phyloP scores from a whole-genome alignment of 2,888 invertebrate genomes.

The Bhutanitis thaidina region DNA sequence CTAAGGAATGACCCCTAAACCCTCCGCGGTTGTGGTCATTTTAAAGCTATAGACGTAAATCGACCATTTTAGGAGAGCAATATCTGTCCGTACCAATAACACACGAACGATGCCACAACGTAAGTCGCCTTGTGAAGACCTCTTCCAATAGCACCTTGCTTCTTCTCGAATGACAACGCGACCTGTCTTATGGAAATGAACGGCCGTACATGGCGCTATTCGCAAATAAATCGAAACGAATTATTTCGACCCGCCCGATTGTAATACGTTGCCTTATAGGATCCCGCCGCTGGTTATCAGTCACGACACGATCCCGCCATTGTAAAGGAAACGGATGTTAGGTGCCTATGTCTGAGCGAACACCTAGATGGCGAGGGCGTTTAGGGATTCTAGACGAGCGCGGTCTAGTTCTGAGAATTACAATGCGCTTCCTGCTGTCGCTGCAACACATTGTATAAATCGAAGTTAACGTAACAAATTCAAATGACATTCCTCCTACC shows the following conservation, averaged over 20 bases:
- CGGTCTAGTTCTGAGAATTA: slow-evolving; percentile 7
- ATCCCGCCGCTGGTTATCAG: neutral
- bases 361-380: slow-evolving; percentile 14
- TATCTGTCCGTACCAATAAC: too few species aligned
- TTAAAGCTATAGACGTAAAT: too few species aligned
- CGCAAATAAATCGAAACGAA: neutral
- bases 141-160: too few species aligned
- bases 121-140: too few species aligned
- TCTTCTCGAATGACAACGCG: neutral
- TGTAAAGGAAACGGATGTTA: slow-evolving; percentile 24
- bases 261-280: neutral
- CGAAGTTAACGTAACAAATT: too few species aligned
- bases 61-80: too few species aligned
- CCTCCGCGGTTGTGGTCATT: too few species aligned
- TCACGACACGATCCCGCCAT: slow-evolving; percentile 8
- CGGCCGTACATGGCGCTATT: neutral
- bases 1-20: too few species aligned
- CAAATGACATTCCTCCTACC: too few species aligned
- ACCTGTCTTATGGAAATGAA: neutral
- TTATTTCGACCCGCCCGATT: neutral
- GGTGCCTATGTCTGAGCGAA: slow-evolving; percentile 19
- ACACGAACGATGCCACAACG: too few species aligned
- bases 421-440: slow-evolving; percentile 5
- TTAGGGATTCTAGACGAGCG: slow-evolving; percentile 20
- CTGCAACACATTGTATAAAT: too few species aligned